A percentile compares a stretch with the other conserved stretches of the same genome.
Evolutionary conservation across 2,113 vertebrate species (phyloP).

Genomic region (Hippopotamus amphibius): DNA sequence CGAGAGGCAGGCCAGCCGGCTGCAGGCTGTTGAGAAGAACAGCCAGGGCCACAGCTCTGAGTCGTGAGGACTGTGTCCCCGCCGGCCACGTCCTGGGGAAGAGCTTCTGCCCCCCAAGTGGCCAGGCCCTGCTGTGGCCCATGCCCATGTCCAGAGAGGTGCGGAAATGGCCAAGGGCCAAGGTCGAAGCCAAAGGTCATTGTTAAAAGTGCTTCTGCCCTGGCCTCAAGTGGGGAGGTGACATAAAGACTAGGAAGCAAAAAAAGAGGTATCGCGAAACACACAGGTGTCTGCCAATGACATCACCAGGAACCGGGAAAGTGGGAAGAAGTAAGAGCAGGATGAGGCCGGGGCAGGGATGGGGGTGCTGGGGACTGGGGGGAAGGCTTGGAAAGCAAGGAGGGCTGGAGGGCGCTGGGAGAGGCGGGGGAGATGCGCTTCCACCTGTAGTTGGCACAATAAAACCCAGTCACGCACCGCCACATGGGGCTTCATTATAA

Average conservation of each 20-base stretch:
- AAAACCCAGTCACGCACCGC: constrained; percentile 28
- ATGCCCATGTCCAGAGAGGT: rapidly evolving
- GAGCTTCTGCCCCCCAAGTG: rapidly evolving
- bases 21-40: neutral
- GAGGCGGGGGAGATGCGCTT: neutral
- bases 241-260: neutral
- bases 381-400: neutral
- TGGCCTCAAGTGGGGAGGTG: neutral
- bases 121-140: neutral
- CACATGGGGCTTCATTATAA: constrained; percentile 67
- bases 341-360: neutral
- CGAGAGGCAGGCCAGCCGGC: neutral
- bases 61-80: rapidly evolving
- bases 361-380: neutral
- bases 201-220: neutral
- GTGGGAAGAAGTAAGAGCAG: neutral
- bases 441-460: constrained; percentile 57
- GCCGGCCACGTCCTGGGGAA: rapidly evolving
- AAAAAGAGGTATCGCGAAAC: neutral
- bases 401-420: neutral
- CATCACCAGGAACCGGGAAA: neutral
- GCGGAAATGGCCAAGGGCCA: neutral
- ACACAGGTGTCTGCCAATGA: neutral
- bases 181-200: neutral
- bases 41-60: rapidly evolving